These are phyloP conservation scores for Pachycephus smyrnensis DNA, from an alignment of 2,888 invertebrate species.

Conservation along the genomic window DNA sequence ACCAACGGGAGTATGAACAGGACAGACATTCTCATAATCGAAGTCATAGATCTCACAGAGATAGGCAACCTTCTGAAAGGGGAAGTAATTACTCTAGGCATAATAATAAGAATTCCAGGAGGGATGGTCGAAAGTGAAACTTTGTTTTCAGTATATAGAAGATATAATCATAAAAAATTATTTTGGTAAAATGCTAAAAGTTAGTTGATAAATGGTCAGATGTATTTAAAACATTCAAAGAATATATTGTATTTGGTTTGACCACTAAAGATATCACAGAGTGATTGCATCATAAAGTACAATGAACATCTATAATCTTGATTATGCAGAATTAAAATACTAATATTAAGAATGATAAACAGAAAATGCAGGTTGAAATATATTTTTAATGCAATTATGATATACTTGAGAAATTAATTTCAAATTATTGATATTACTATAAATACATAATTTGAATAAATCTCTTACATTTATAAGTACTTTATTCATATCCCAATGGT, in stretches of 20 bases:
- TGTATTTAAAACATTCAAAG: too few species aligned
- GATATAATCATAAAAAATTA: not conserved
- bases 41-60: constrained; percentile 35
- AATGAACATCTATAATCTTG: too few species aligned
- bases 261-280: too few species aligned
- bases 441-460: too few species aligned
- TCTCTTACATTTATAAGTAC: not conserved
- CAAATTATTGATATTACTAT: not conserved
- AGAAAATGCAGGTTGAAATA: not conserved
- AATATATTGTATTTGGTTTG: too few species aligned
- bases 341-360: not conserved
- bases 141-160: not conserved
- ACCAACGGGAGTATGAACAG: constrained; percentile 35
- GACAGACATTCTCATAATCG: constrained; percentile 31
- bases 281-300: too few species aligned
- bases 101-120: constrained; percentile 21
- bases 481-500: not conserved
- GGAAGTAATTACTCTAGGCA: constrained; percentile 33
- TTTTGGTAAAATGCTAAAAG: not conserved
- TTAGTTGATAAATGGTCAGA: too few species aligned
- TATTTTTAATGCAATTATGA: not conserved
- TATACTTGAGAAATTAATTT: not conserved
- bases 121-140: not conserved
- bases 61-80: constrained; percentile 29
- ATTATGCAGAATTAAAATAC: too few species aligned